These are phyloP conservation scores for Andrena trimmerana DNA, from an alignment of 2,888 invertebrate species.

Conservation along the genomic window DNA sequence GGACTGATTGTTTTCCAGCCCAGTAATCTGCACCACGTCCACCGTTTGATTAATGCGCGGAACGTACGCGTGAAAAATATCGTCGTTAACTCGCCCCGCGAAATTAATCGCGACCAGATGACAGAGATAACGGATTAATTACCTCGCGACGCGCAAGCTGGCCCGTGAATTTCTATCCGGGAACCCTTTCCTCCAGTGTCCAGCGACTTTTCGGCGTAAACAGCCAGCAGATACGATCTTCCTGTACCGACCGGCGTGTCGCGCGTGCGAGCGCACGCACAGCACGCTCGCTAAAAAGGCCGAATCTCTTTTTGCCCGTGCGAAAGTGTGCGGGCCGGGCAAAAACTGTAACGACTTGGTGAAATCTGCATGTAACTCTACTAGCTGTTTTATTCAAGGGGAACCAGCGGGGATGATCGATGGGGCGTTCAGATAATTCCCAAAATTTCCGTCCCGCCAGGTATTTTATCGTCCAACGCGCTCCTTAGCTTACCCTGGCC, in stretches of 20 bases:
- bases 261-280: constrained; percentile 45
- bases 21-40: background rate
- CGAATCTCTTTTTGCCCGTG: constrained; percentile 5
- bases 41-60: constrained; percentile 54
- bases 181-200: constrained; percentile 29
- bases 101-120: constrained; percentile 80
- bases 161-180: constrained; percentile 9
- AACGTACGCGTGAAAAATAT: constrained; percentile 53
- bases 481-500: background rate
- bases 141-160: constrained; percentile 58
- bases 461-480: constrained; percentile 29
- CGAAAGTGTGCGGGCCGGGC: constrained; percentile 41
- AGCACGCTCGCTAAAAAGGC: constrained; percentile 11
- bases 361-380: constrained; percentile 73
- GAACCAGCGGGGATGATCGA: constrained; percentile 49
- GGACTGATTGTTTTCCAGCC: background rate
- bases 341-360: constrained; percentile 63
- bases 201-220: constrained; percentile 50
- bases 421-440: constrained; percentile 57
- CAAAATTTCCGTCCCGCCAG: constrained; percentile 36
- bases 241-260: background rate
- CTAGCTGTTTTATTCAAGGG: constrained; percentile 27
- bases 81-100: constrained; percentile 74
- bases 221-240: constrained; percentile 64
- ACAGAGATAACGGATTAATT: constrained; percentile 79